Evolutionary conservation across 2,113 vertebrate species (phyloP), one percentile per base, ranked within the genome.

Genomic region (Oreochromis aureus): DNA sequence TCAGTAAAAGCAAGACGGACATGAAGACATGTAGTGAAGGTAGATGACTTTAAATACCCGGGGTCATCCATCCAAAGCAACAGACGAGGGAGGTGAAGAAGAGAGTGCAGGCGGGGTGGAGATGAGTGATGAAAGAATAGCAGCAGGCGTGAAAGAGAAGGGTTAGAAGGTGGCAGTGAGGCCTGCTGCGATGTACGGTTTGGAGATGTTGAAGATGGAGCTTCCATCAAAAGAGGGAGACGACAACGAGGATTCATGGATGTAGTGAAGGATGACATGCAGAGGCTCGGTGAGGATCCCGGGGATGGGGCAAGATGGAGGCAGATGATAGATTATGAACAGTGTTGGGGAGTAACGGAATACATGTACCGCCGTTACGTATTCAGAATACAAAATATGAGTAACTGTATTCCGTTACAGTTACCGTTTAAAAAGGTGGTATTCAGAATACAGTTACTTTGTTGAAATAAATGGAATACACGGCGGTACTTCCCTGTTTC

Each of bases 201-300:
- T 73, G 39, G 39, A 73, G 39, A 41, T 41, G 11, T 41, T 41
- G 63, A 41, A 69, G 36, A 69, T 69, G 63, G 34, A 69, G 63
- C 63, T 69, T 34, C 11, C 6, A 69, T 22, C 30, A 66, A 69
- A 13, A 39, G 34, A 39, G 34, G 19, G 19, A 13, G 1, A 41
- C 63, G 41, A 5, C 63, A 69, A 3, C 7, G 36, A 69, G 18
- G 36, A 69, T 22, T 69, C 36, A 0, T 0, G 36, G 63, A 69
- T 69, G 36, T 41, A 69, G 63, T 22, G 34, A 41, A 69, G 63
- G 36, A 69, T 13, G 63, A 41, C 34, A 6, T 22, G 36, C 34
- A 41, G 63, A 9, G 11, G 36, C 11, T 27, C 7, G 0, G 19
- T 69, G 34, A 69, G 34, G 63, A 69, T 69, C 19, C 63, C n/a